These are phyloP conservation scores for Equus przewalskii DNA, from an alignment of 2,113 vertebrate species.

Conservation along the genomic window DNA sequence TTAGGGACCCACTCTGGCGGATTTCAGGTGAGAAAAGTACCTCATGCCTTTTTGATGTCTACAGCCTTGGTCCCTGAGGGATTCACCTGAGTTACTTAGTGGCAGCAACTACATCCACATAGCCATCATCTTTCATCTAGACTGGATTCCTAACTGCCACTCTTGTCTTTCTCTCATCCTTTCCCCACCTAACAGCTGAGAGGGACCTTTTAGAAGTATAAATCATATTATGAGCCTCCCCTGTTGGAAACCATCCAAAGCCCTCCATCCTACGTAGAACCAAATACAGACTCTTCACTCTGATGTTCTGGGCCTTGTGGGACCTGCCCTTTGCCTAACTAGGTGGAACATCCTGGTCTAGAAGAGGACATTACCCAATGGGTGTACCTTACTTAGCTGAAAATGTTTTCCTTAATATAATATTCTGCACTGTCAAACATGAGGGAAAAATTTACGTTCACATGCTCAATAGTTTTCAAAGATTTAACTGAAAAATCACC, in stretches of 20 bases:
- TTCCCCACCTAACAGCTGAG: background rate
- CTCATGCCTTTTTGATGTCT: background rate
- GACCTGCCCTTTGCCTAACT: background rate
- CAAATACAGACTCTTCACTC: background rate
- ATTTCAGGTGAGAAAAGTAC: background rate
- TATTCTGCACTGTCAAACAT: background rate
- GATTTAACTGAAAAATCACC: background rate
- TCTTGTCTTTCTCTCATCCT: background rate
- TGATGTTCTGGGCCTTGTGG: background rate
- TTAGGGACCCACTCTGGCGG: background rate
- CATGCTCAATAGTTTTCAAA: slow-evolving; percentile 45
- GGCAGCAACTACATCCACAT: background rate
- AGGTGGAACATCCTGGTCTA: background rate
- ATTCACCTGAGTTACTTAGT: background rate
- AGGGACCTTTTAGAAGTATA: background rate
- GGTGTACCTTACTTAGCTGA: background rate
- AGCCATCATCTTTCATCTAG: background rate
- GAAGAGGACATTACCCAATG: background rate
- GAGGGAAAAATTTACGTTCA: slow-evolving; percentile 14
- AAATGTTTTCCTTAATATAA: slow-evolving; percentile 28
- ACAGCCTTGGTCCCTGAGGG: background rate
- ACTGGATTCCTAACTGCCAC: background rate
- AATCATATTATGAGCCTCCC: slow-evolving; percentile 23
- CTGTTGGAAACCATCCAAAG: slow-evolving; percentile 3
- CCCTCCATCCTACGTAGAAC: background rate